These are phyloP conservation scores for Caerostris extrusa DNA, from an alignment of 1,140 invertebrate genomes.

Conservation along the genomic window DNA sequence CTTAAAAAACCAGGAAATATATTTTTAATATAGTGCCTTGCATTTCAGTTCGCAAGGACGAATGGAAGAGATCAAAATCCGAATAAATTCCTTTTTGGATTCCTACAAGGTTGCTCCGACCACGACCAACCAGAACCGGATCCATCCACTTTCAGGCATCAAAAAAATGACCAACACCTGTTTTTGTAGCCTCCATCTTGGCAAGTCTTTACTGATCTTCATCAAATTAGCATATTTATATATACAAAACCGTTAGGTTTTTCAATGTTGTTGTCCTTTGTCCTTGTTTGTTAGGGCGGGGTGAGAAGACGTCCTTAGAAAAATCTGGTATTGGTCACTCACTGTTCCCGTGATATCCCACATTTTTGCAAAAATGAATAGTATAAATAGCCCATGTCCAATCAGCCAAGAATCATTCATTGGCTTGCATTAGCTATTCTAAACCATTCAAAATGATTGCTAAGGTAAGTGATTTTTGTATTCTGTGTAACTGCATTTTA, in stretches of 20 bases:
- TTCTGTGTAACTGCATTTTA: too few species aligned
- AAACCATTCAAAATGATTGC: background rate
- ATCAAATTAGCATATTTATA: background rate
- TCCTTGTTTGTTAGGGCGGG: background rate
- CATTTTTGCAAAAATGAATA: background rate
- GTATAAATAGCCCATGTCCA: background rate
- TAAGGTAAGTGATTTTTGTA: background rate
- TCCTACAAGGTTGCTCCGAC: background rate
- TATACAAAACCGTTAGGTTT: background rate
- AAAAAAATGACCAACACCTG: background rate
- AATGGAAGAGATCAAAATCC: background rate
- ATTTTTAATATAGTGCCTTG: background rate
- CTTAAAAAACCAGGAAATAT: background rate
- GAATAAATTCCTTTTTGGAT: background rate
- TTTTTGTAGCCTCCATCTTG: background rate
- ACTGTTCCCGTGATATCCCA: background rate
- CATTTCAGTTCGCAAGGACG: background rate
- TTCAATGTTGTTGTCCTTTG: background rate
- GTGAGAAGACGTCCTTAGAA: background rate
- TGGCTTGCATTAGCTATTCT: background rate
- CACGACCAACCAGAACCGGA: background rate
- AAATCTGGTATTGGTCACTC: background rate
- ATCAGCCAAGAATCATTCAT: background rate
- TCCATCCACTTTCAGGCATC: background rate
- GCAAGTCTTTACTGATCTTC: background rate